Conservation (phyloP, 2,797 vertebrate genomes). For the Hemibagrus guttatus region DNA sequence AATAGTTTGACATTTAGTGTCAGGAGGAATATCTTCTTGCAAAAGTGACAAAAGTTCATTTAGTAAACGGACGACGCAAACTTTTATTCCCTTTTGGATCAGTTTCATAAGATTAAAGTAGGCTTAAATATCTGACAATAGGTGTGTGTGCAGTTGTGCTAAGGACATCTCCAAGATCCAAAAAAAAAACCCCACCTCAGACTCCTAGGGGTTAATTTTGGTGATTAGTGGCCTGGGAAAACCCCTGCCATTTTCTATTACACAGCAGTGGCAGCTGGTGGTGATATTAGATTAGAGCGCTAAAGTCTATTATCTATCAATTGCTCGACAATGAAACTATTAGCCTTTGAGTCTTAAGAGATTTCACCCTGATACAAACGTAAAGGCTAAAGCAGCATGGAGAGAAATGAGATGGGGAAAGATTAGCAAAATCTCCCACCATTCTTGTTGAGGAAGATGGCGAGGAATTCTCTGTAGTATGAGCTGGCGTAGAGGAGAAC, state of each 20-base stretch:
- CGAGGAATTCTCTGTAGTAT: slow-evolving; percentile 84
- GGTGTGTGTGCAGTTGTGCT: neutral
- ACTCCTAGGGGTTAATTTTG: neutral
- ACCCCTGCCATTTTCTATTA: neutral
- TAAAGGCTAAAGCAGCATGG: neutral
- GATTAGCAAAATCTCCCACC: slow-evolving; percentile 74
- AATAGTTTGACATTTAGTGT: slow-evolving; percentile 6
- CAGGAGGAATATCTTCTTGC: neutral
- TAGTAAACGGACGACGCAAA: neutral
- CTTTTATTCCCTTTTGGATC: neutral
- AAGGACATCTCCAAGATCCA: neutral
- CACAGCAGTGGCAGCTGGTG: neutral
- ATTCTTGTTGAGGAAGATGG: slow-evolving; percentile 82
- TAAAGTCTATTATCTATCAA: neutral
- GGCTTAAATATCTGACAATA: neutral
- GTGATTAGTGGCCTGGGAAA: slow-evolving; percentile 7
- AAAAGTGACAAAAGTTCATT: neutral
- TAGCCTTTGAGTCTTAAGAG: slow-evolving; percentile 7
- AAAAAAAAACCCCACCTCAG: too few relatives aligned
- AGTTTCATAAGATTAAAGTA: neutral
- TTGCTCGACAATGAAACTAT: neutral
- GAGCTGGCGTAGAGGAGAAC: slow-evolving; percentile 83
- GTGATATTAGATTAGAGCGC: neutral
- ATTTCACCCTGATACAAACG: neutral
- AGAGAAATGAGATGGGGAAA: neutral